Evolutionary conservation across 1,140 invertebrate genomes (phyloP).

Genomic region (Euura lappo): DNA sequence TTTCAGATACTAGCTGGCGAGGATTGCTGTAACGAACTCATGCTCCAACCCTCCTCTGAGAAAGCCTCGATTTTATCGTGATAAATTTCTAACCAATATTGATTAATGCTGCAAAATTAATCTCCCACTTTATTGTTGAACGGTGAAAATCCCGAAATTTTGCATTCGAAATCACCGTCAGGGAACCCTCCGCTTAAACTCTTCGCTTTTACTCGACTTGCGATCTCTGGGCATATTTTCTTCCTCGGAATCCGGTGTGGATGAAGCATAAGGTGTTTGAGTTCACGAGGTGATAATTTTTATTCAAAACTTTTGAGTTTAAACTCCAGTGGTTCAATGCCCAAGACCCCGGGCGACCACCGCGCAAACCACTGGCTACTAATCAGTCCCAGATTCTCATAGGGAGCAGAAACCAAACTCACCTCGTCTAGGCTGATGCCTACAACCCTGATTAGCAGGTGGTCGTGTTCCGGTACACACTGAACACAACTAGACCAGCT

Average conservation of each 20-base stretch:
- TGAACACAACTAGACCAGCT: not conserved
- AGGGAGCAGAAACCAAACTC: not conserved
- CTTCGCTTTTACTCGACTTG: no score
- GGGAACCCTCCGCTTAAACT: not conserved
- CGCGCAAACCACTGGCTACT: slow-evolving; percentile 1
- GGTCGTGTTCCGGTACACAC: not conserved
- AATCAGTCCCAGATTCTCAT: not conserved
- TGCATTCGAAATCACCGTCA: no score
- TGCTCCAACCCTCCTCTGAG: not conserved
- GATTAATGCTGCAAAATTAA: not conserved
- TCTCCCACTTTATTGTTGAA: not conserved
- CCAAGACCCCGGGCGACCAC: not conserved
- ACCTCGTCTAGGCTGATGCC: not conserved
- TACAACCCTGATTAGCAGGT: slow-evolving; percentile 1
- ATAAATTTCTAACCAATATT: not conserved
- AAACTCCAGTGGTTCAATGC: not conserved
- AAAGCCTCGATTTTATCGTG: not conserved
- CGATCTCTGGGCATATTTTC: no score
- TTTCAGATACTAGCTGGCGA: slow-evolving; percentile 28
- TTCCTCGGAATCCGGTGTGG: no score
- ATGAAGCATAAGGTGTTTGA: not conserved
- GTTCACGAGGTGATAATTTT: slow-evolving; percentile 3
- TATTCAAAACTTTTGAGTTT: not conserved
- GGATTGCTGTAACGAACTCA: no score
- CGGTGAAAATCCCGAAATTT: no score